Base-by-base conservation (phyloP, 2,888 invertebrate species). In the Trachelus iudaicus region DNA sequence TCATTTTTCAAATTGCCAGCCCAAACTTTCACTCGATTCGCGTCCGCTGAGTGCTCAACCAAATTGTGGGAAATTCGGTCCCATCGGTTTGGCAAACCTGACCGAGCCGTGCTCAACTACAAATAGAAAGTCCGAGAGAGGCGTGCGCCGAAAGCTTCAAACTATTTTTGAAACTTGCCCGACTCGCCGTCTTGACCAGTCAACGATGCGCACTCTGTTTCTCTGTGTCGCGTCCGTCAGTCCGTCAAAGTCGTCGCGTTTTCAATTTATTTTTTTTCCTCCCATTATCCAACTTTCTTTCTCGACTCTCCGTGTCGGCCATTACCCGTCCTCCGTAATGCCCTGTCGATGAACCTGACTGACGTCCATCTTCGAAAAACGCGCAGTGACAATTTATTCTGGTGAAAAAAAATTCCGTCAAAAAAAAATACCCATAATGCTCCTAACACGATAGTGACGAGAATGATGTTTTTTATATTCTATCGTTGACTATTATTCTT, bases 161-260 rank as follows among this genome's bases (percentile, higher is more conserved):
- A 88, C 88, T 88, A 88, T 88, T 88, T 88, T 87, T 83, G 87
- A 88, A 84, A 83, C 83, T 83, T 83, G 82, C 81, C 82, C 85
- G 81, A 31, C 34, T 23, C 31, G 71, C 71, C 33, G 71, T 23
- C 71, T 84, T 83, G 84, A 85, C 85, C 86, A 85, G 85, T 86
- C 81, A 79, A 78, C 74, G 69, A 77, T 75, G 33, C 76, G 73
- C 76, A 56, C 56, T 56, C 56, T 56, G 56, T 56, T 56, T 56
- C 56, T 56, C 56, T 23, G 23, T 76, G 35, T 35, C 69, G 69
- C 56, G 76, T 76, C 76, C 34, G 34, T 75, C 34, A 69, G 76
- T 76, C 69, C 37, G 76, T 76, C 76, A 76, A 23, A 69, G 12
- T 15, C 11, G 31, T 23, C 68, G 37, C 4, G 4, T 11, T 69